Percentiles rank a stretch among this genome's conserved stretches.
Evolutionary conservation across 2,797 vertebrate genomes (phyloP).

Genomic region (Aeoliscus strigatus): DNA sequence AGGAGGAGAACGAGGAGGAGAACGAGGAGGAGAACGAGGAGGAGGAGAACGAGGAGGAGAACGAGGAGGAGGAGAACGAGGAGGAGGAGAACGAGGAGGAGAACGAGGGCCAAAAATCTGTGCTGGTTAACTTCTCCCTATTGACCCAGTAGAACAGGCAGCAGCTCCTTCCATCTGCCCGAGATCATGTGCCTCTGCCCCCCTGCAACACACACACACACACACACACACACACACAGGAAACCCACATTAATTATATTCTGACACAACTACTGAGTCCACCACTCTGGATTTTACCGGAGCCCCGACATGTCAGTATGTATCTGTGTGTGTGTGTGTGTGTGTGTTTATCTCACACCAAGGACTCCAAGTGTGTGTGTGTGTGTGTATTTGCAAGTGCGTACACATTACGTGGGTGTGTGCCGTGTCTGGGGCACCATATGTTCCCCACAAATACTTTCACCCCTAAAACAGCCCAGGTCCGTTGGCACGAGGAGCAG

Average conservation of each 20-base stretch:
- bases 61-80: too few relatives aligned
- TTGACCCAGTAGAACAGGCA: slow-evolving; percentile 64
- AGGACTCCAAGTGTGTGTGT: slow-evolving; percentile 42
- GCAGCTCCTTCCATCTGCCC: slow-evolving; percentile 63
- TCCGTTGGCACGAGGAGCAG: slow-evolving; percentile 70
- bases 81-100: too few relatives aligned
- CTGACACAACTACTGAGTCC: slow-evolving; percentile 53
- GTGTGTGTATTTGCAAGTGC: slow-evolving; percentile 40
- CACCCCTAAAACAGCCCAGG: slow-evolving; percentile 67
- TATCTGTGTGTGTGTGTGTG: too few relatives aligned
- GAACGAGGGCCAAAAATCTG: slow-evolving; percentile 59
- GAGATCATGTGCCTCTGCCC: too few relatives aligned
- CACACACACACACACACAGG: slow-evolving; percentile 46
- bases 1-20: too few relatives aligned
- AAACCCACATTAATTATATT: slow-evolving; percentile 59
- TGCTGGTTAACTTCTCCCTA: slow-evolving; percentile 63
- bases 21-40: too few relatives aligned
- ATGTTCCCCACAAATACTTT: slow-evolving; percentile 74
- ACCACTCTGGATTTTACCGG: slow-evolving; percentile 47
- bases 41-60: too few relatives aligned
- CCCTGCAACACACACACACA: slow-evolving; percentile 22
- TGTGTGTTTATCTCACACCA: slow-evolving; percentile 55
- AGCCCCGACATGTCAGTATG: slow-evolving; percentile 26
- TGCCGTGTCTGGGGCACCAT: slow-evolving; percentile 73
- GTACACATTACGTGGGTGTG: slow-evolving; percentile 32